Conservation (phyloP, 2,797 vertebrate genomes). For the Huso huso region DNA sequence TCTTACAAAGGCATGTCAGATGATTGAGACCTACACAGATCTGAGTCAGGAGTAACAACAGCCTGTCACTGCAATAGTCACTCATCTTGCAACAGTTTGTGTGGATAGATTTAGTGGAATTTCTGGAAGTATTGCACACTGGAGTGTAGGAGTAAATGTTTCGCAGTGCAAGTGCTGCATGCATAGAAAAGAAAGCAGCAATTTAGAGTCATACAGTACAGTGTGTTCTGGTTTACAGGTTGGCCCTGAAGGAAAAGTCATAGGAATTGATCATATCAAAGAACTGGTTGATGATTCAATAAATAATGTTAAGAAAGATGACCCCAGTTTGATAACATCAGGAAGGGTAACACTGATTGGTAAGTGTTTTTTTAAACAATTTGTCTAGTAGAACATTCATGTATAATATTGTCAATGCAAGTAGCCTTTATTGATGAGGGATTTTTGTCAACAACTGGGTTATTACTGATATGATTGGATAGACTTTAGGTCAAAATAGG, state of each 20-base stretch:
- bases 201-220: no score
- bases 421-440: no score
- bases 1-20: background rate
- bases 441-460: no score
- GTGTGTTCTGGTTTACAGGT: constrained; percentile 57
- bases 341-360: constrained; percentile 83
- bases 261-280: constrained; percentile 98
- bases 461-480: no score
- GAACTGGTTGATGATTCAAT: constrained; percentile 94
- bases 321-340: constrained; percentile 83
- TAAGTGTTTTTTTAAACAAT: constrained; percentile 43
- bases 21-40: background rate
- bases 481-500: no score
- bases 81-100: constrained; percentile 18
- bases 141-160: constrained; percentile 1
- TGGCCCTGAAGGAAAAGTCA: constrained; percentile 85
- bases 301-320: constrained; percentile 94
- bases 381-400: no score
- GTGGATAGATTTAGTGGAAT: background rate
- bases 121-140: background rate
- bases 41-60: no score
- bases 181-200: no score
- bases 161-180: background rate
- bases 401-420: no score
- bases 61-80: constrained; percentile 5